Percentiles rank a stretch among this genome's conserved stretches.
phyloP scores from a whole-genome alignment of 2,797 vertebrate species.

The Lagocephalus sceleratus region DNA sequence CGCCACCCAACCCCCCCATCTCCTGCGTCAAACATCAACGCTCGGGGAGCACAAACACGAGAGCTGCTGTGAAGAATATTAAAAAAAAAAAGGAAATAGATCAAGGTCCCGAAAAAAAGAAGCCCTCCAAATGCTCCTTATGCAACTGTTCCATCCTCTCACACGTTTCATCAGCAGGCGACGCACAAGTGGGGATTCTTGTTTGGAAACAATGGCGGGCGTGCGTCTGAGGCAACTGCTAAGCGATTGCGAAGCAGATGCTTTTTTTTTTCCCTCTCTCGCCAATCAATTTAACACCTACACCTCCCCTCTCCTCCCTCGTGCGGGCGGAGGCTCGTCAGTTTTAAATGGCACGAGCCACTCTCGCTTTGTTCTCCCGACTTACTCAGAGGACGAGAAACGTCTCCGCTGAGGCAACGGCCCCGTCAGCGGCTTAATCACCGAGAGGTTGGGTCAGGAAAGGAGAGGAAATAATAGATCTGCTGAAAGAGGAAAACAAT shows the following conservation, averaged over 20 bases:
- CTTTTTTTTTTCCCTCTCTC: constrained; percentile 66
- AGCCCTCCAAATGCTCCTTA: constrained; percentile 66
- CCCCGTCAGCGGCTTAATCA: constrained; percentile 46
- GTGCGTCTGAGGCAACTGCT: constrained; percentile 65
- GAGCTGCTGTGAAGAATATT: constrained; percentile 25
- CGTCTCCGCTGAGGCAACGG: constrained; percentile 46
- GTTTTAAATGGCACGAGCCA: constrained; percentile 63
- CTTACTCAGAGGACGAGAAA: constrained; percentile 56
- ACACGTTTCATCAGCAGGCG: constrained; percentile 58
- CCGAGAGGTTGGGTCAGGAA: constrained; percentile 48
- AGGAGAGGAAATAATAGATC: constrained; percentile 11
- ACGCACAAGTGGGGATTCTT: constrained; percentile 66
- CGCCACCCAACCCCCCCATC: no score
- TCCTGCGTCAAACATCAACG: no score
- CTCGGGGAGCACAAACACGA: no score
- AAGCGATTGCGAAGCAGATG: constrained; percentile 69
- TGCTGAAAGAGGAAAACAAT: constrained; percentile 7
- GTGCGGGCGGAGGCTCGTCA: constrained; percentile 60
- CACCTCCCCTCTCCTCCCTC: constrained; percentile 62
- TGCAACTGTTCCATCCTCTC: constrained; percentile 61
- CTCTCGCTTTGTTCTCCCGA: constrained; percentile 64
- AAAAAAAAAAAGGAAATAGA: constrained; percentile 49
- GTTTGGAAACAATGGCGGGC: constrained; percentile 71
- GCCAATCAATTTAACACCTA: constrained; percentile 74
- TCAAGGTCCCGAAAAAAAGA: constrained; percentile 51